Conservation (phyloP, 2,113 vertebrate species). For the Lota lota region DNA sequence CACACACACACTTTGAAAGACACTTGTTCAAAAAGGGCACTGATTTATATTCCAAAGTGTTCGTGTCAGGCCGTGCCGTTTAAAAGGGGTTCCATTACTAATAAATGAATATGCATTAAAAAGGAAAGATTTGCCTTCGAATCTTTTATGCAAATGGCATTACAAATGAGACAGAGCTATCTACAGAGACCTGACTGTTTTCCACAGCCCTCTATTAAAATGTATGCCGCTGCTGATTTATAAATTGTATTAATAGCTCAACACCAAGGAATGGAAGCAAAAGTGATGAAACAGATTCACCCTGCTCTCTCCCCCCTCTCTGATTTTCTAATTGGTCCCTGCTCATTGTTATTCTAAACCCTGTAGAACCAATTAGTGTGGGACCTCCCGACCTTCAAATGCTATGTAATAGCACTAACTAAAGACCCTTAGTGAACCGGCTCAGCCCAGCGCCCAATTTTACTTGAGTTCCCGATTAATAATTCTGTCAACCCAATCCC, state of each 20-base stretch:
- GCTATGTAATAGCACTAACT: slow-evolving; percentile 63
- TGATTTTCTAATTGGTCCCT: slow-evolving; percentile 78
- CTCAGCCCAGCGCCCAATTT: slow-evolving; percentile 82
- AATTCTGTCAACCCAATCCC: slow-evolving; percentile 86
- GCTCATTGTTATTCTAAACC: slow-evolving; percentile 75
- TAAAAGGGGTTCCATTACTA: slow-evolving; percentile 73
- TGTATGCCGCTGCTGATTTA: slow-evolving; percentile 80
- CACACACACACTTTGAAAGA: slow-evolving; percentile 29
- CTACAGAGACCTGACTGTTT: slow-evolving; percentile 75
- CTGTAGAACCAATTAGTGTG: slow-evolving; percentile 80
- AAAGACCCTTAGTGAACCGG: slow-evolving; percentile 71
- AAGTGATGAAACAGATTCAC: slow-evolving; percentile 52
- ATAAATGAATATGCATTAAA: slow-evolving; percentile 75
- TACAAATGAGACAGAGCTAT: slow-evolving; percentile 77
- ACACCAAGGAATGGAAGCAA: slow-evolving; percentile 50
- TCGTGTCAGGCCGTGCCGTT: slow-evolving; percentile 57
- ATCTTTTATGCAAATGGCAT: slow-evolving; percentile 89
- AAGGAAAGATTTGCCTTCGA: slow-evolving; percentile 69
- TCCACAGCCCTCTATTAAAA: slow-evolving; percentile 80
- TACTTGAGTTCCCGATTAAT: slow-evolving; percentile 85
- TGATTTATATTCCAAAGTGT: slow-evolving; percentile 73
- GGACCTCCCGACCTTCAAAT: slow-evolving; percentile 73
- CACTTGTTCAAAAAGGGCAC: slow-evolving; percentile 64
- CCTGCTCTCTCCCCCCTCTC: slow-evolving; percentile 37
- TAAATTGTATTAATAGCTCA: slow-evolving; percentile 78